A percentile compares a stretch with the other conserved stretches of the same genome.
phyloP scores from a whole-genome alignment of 1,140 invertebrate genomes.

The Drosophila persimilis region DNA sequence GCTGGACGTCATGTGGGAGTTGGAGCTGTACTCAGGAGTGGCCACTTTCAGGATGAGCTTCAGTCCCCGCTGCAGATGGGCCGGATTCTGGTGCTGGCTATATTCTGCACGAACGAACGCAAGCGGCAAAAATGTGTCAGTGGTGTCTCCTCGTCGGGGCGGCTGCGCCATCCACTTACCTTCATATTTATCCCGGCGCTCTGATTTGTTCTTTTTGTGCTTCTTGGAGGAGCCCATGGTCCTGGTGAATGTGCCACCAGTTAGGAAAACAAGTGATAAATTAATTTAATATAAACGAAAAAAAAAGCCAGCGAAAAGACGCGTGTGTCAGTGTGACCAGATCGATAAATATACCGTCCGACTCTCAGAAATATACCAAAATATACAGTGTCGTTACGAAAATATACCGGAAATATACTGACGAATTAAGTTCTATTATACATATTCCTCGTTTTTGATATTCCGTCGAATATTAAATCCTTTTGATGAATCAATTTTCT shows the following conservation, averaged over 20 bases:
- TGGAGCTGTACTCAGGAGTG: constrained; percentile 87
- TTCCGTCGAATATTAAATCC: too few species aligned
- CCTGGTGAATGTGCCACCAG: not conserved
- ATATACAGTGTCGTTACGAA: too few species aligned
- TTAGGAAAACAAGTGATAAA: constrained; percentile 17
- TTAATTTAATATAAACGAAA: constrained; percentile 55
- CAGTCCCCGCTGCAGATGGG: constrained; percentile 85
- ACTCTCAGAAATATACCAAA: too few species aligned
- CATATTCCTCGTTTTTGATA: too few species aligned
- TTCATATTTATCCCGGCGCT: constrained; percentile 86
- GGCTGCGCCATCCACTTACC: constrained; percentile 82
- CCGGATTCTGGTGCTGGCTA: constrained; percentile 83
- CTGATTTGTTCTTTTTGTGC: constrained; percentile 90
- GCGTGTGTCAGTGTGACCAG: constrained; percentile 23
- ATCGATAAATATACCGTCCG: not conserved
- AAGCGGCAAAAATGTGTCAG: constrained; percentile 10
- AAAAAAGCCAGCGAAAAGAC: constrained; percentile 58
- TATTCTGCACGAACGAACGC: constrained; percentile 68
- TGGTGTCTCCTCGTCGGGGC: too few species aligned
- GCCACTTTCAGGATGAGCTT: constrained; percentile 93
- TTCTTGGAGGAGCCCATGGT: constrained; percentile 85
- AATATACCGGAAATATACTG: too few species aligned
- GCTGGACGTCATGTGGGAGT: constrained; percentile 56
- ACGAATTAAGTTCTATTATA: too few species aligned
- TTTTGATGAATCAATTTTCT: too few species aligned